Evolutionary conservation across 1,140 invertebrate genomes (phyloP).

Genomic region (Zeugodacus cucurbitae): DNA sequence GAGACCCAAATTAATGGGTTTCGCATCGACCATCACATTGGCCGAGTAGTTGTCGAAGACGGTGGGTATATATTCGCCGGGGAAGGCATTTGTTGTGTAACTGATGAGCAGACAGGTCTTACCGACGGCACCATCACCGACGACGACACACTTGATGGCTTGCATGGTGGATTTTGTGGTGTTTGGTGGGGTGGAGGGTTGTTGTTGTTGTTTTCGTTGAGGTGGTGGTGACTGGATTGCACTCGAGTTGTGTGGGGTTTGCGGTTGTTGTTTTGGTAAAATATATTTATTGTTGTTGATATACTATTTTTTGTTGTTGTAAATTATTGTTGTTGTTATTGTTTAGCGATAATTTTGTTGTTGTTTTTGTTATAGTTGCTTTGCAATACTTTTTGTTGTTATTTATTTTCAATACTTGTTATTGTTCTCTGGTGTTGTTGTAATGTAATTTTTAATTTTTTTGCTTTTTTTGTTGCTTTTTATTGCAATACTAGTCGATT

Average conservation of each 20-base stretch:
- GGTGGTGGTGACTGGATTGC: background rate
- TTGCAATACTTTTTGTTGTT: background rate
- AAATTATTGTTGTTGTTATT: background rate
- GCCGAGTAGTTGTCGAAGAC: slow-evolving; percentile 99
- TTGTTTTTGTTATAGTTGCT: background rate
- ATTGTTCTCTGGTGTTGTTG: background rate
- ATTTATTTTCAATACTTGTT: background rate
- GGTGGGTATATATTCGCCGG: slow-evolving; percentile 95
- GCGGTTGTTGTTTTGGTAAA: background rate
- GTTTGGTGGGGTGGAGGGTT: background rate
- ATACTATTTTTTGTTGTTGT: background rate
- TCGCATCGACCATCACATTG: slow-evolving; percentile 99
- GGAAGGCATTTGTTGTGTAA: slow-evolving; percentile 97
- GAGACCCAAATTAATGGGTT: slow-evolving; percentile 93
- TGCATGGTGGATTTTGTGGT: slow-evolving; percentile 75
- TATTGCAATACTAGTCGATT: too few relatives aligned
- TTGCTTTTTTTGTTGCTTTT: too few relatives aligned
- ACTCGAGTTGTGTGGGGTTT: background rate
- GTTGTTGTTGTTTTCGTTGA: slow-evolving; percentile 11
- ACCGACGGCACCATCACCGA: slow-evolving; percentile 95
- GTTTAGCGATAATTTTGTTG: background rate
- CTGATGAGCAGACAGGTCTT: slow-evolving; percentile 97
- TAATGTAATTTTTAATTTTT: background rate
- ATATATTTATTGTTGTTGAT: background rate
- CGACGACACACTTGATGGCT: slow-evolving; percentile 95